Evolutionary conservation across 2,888 invertebrate genomes (phyloP), one percentile per base, ranked within the genome.

Genomic region (Euzetes globulus): DNA sequence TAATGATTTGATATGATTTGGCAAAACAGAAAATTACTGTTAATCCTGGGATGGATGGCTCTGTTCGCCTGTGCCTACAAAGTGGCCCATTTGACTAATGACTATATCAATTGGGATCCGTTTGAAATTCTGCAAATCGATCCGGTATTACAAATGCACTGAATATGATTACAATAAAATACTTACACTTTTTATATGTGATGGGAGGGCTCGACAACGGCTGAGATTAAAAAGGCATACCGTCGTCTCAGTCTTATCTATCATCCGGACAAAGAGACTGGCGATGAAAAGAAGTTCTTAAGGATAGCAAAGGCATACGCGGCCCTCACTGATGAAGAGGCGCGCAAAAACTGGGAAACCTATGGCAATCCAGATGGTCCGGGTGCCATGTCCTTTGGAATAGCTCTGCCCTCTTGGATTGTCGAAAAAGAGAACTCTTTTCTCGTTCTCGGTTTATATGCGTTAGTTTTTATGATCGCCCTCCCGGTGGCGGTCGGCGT

Each of bases 291-390:
- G 82, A 91, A 91, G 77, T 99, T 99, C 82, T 97, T 99, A 93
- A 92, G 90, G 84, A 87, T 99, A 68, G 93, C 96, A 9, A 99
- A 99, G 87, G 91, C 95, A 65, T 84, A 87, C 80, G 84, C 85
- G 72, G 84, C 85, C 82, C 84, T 99, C 76, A 99, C 99, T 75
- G 96, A 99, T 85, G 97, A 98, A 79, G 95, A 97, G 83, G 91
- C 98, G 1, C 88, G 93, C 78, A 90, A 91, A 82, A 99, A 99
- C 85, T 99, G 96, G 94, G 96, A 98, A 82, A 93, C 93, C 82
- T 96, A 97, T 87, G 99, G 99, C 27, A 99, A 99, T 86, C 99
- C 99, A 0, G 99, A 99, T 86, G 99, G 99, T 3, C 99, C 99
- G 0, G 97, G 96, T 77, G 98, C 96, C 29, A 98, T 96, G 89